A percentile compares a stretch with the other conserved stretches of the same genome.
Evolutionary conservation across 2,888 invertebrate species (phyloP).

Genomic region (Apotomis turbidana): DNA sequence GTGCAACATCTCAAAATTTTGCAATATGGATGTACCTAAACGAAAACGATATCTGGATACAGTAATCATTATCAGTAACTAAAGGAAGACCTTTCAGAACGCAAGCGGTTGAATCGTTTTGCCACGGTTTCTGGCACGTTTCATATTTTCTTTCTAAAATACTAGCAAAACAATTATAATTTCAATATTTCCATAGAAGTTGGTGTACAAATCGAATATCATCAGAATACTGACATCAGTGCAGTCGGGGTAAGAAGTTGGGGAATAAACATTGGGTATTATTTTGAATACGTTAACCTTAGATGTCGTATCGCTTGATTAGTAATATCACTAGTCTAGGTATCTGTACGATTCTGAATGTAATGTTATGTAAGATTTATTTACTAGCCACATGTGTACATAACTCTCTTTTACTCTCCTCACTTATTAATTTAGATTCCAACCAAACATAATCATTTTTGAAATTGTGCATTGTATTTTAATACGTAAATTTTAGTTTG

Average conservation of each 20-base stretch:
- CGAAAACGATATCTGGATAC: no score
- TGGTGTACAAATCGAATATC: slow-evolving; percentile 40
- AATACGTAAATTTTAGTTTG: background rate
- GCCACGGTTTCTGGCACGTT: background rate
- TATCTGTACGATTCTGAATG: no score
- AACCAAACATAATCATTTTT: no score
- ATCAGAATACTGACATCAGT: slow-evolving; percentile 36
- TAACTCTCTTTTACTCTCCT: no score
- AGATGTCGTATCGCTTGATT: background rate
- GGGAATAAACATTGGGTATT: slow-evolving; percentile 18
- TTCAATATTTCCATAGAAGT: slow-evolving; percentile 31
- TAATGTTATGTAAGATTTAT: no score
- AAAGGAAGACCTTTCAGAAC: no score
- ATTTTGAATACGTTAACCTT: background rate
- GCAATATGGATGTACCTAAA: no score
- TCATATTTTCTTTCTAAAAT: background rate
- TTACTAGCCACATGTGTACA: no score
- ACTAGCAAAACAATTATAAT: background rate
- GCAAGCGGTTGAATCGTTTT: slow-evolving; percentile 5
- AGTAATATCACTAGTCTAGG: no score
- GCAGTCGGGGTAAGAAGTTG: slow-evolving; percentile 30
- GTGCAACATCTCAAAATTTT: no score
- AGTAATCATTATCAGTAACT: no score
- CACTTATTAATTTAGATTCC: no score
- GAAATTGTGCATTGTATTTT: background rate